Conservation (phyloP, 2,113 vertebrate species). For the Cyphomyrus discorhynchus region DNA sequence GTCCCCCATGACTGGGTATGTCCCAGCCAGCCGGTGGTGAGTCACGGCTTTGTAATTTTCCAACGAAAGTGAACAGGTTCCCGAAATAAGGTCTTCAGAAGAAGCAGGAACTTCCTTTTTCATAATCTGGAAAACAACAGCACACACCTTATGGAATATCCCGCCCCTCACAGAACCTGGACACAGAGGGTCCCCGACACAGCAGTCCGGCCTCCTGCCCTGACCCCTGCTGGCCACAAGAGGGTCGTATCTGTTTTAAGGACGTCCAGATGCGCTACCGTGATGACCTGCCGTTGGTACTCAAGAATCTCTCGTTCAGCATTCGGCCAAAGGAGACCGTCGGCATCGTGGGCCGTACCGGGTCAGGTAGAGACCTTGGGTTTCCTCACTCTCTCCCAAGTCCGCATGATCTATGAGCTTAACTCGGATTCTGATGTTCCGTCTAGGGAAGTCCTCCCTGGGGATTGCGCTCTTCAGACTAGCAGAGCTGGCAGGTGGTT, state of each 20-base stretch:
- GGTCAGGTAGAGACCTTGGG: constrained; percentile 56
- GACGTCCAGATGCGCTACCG: constrained; percentile 68
- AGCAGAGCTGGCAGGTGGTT: constrained; percentile 61
- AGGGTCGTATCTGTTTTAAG: constrained; percentile 61
- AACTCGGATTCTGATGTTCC: neutral
- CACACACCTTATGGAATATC: neutral
- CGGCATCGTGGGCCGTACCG: constrained; percentile 70
- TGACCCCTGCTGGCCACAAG: constrained; percentile 59
- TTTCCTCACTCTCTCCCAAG: neutral
- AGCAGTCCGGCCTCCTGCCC: constrained; percentile 39
- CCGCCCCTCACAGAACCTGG: constrained; percentile 51
- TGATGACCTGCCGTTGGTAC: constrained; percentile 59
- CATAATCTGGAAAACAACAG: neutral
- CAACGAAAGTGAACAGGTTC: neutral
- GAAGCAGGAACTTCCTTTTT: neutral
- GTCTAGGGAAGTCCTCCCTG: constrained; percentile 67
- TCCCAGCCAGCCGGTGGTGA: neutral
- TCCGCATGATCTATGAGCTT: neutral
- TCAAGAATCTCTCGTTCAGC: constrained; percentile 64
- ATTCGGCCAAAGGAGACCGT: constrained; percentile 63
- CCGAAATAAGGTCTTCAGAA: neutral
- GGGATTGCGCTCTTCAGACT: constrained; percentile 66
- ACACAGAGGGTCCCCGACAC: constrained; percentile 53
- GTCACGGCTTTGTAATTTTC: neutral
- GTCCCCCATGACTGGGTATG: neutral